Evolutionary conservation across 2,113 vertebrate species (phyloP), one percentile per base, ranked within the genome.

Genomic region (Vimba vimba): DNA sequence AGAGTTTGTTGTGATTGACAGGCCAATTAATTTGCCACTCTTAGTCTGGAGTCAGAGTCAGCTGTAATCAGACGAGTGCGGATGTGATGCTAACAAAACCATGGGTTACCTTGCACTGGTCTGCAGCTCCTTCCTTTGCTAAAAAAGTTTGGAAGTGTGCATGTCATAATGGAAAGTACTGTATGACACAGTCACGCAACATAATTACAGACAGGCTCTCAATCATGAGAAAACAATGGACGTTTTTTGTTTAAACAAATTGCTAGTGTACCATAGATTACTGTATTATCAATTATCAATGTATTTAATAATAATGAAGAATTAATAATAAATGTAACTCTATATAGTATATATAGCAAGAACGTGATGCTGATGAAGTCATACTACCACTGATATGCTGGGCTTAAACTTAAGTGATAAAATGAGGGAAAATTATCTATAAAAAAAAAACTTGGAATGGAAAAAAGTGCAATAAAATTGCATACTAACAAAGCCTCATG

Each of bases 1-100:
- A 25, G 55, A 75, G 79, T 83, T 87, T 79, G 60, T 23, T 19
- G 13, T 90, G 91, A 91, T 86, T 91, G 91, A 89, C 91, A 90
- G 85, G 33, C 79, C 87, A 91, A 92, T 91, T 91, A 91, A 91
- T 90, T 83, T 85, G 84, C 86, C 77, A 75, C 75, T 79, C 86
- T 89, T 90, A 89, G 88, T 89, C 85, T 87, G 79, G 25, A 75
- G 83, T 82, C 6, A 43, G 59, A 89, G 88, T 74, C 73, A 30
- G 82, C 47, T 85, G 68, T 89, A 90, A 92, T 92, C 90, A 91
- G 87, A 86, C 25, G 66, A 68, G 68, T 17, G 64, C 74, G 86
- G 87, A 86, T 83, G 82, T 57, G 84, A 74, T 77, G 43, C 62
- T 82, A 80, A 73, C 62, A 87, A 86, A 83, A 79, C 47, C 30